Evolutionary conservation across 2,113 vertebrate genomes (phyloP).

Genomic region (Monarcha castaneiventris): DNA sequence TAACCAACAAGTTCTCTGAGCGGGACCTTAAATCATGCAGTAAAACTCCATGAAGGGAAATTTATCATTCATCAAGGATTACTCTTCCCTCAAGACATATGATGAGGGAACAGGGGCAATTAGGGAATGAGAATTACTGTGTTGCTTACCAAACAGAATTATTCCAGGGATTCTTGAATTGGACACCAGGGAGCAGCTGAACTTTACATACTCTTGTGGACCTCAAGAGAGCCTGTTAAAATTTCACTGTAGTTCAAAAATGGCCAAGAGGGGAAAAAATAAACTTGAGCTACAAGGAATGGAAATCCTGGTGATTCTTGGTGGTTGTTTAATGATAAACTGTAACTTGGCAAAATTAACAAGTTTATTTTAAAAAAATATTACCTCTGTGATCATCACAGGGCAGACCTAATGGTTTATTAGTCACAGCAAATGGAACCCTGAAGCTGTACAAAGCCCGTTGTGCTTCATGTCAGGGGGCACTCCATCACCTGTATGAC

Average conservation of each 20-base stretch:
- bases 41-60: conserved; percentile 8
- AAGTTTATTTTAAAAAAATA: not conserved
- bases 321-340: not conserved
- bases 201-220: conserved; percentile 4
- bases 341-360: not conserved
- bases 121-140: not conserved
- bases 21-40: not conserved
- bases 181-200: not conserved
- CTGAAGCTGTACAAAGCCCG: not conserved
- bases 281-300: conserved; percentile 4
- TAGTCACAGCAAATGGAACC: not conserved
- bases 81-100: not conserved
- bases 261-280: not conserved
- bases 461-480: not conserved
- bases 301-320: conserved; percentile 10
- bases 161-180: conserved; percentile 25
- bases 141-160: not conserved
- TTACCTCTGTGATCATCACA: not conserved
- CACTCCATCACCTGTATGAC: not conserved
- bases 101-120: not conserved
- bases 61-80: conserved; percentile 2
- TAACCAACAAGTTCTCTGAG: conserved; percentile 22
- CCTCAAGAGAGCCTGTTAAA: conserved; percentile 56
- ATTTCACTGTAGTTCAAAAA: conserved; percentile 22
- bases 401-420: not conserved